A percentile compares a stretch with the other conserved stretches of the same genome.
Conservation (phyloP, 2,888 invertebrate genomes). For the Drosophila imparisetae region DNA sequence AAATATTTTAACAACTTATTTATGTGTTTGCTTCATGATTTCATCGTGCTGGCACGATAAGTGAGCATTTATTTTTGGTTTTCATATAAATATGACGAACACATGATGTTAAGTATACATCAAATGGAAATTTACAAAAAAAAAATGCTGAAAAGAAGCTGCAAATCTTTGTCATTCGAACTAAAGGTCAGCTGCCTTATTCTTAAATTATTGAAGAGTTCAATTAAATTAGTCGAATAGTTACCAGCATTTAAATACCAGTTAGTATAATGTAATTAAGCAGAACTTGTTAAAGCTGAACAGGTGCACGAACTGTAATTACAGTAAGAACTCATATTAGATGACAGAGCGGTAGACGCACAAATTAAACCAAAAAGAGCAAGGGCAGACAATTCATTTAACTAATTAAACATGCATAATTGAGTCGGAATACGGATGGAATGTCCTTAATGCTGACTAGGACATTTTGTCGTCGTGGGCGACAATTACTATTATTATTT, state of each 20-base stretch:
- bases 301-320: conserved; percentile 8
- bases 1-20: conserved; percentile 66
- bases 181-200: neutral
- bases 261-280: conserved; percentile 5
- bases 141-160: accelerated
- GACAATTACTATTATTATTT: conserved; percentile 20
- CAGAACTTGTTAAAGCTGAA: conserved; percentile 5
- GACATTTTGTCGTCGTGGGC: conserved; percentile 1
- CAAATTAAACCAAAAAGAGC: neutral
- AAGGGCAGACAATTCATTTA: conserved; percentile 40
- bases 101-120: neutral
- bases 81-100: neutral
- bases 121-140: neutral
- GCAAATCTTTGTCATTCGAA: neutral
- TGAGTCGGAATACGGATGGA: conserved; percentile 1
- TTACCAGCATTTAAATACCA: conserved; percentile 12
- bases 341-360: neutral
- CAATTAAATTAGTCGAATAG: neutral
- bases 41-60: conserved; percentile 22
- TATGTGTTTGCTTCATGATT: conserved; percentile 52
- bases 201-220: neutral
- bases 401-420: conserved; percentile 50
- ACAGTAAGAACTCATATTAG: conserved; percentile 1
- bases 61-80: conserved; percentile 16
- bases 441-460: conserved; percentile 6